These are phyloP conservation scores for Drosophila funebris DNA, from an alignment of 1,140 invertebrate genomes.

Conservation along the genomic window DNA sequence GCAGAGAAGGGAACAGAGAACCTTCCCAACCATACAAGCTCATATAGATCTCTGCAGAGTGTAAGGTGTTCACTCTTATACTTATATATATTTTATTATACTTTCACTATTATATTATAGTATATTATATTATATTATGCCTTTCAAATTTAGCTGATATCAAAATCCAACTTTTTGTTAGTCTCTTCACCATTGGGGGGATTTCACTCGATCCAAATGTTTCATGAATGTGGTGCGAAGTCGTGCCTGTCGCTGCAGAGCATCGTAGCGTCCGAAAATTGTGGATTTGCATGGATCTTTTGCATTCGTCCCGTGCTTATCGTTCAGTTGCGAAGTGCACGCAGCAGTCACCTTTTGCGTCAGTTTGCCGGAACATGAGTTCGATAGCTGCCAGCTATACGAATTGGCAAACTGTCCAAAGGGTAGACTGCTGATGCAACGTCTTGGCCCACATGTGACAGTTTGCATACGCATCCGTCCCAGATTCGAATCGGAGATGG, in stretches of 20 bases:
- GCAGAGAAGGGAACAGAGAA: too few species aligned
- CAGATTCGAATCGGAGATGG: constrained; percentile 34
- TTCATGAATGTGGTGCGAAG: not conserved
- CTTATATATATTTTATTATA: too few species aligned
- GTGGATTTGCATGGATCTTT: not conserved
- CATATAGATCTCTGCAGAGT: too few species aligned
- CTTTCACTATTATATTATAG: too few species aligned
- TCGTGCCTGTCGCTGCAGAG: constrained; percentile 28
- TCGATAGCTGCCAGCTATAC: constrained; percentile 2
- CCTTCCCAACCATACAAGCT: too few species aligned
- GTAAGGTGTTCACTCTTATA: too few species aligned
- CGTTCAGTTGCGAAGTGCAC: not conserved
- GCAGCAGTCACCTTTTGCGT: not conserved
- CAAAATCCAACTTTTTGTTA: not conserved
- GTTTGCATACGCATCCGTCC: not conserved
- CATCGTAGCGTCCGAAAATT: constrained; percentile 25
- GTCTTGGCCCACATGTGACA: not conserved
- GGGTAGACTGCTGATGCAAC: not conserved
- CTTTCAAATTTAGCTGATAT: not conserved
- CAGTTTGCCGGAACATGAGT: not conserved
- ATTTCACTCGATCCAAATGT: not conserved
- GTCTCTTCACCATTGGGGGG: not conserved
- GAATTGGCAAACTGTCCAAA: not conserved
- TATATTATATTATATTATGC: too few species aligned
- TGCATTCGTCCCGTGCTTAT: not conserved